Evolutionary conservation across 2,888 invertebrate genomes (phyloP), one percentile per base, ranked within the genome.

Genomic region (Drosophila ustulata): DNA sequence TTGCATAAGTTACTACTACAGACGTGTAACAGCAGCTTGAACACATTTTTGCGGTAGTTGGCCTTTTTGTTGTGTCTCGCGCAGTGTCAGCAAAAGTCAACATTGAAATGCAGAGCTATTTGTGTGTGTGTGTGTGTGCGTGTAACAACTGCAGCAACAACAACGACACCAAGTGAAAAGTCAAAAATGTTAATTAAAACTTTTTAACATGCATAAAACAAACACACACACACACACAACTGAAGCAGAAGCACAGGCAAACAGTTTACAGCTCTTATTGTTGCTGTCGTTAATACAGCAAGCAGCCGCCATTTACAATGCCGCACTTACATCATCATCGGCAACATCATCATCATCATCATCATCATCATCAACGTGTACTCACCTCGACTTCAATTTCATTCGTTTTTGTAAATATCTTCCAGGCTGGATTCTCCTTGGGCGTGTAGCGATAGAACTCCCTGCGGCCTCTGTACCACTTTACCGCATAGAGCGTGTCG

Each of bases 391-490:
- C 96, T 82, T 94, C 94, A 74, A 97, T 95, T 73, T 96, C 96
- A 70, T 89, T 90, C 11, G 94, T 93, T 59, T 95, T 93, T 46
- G 94, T 93, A 91, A 97, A 97, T 63, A 95, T 94, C 92, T 96
- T 96, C 63, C 94, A 95, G 53, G 94, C 93, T 0, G 96, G 96
- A 32, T 93, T 93, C 84, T 96, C 96, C 88, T 94, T 94, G 0
- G 97, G 97, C 3, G 96, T 95, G 90, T 94, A 97, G 78, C 97
- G 94, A 93, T 96, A 97, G 93, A 97, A 97, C 93, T 97, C 97
- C 81, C 95, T 94, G 80, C 93, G 94, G 11, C 97, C 97, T 68
- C 96, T 93, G 92, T 97, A 97, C 97, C 97, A 97, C 93, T 97
- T 97, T 71, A 97, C 96, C n/a, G 96, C 95, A 93, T 97, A 97